phyloP scores from a whole-genome alignment of 2,888 invertebrate genomes.

The Entomobrya multifasciata region DNA sequence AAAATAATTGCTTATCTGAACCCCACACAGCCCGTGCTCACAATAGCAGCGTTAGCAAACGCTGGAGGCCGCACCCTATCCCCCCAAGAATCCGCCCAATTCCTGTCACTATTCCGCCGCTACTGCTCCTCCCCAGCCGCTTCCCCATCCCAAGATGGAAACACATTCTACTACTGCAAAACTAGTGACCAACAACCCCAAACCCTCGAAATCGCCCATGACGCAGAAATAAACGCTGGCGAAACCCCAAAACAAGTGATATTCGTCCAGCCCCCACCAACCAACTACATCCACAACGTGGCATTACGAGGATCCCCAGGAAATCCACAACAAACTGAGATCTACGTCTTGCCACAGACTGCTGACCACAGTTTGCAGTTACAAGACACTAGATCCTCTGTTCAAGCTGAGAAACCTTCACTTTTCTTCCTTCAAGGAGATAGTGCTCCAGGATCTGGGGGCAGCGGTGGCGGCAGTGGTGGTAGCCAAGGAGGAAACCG shows the following conservation, averaged over 20 bases:
- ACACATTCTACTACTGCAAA: constrained; percentile 67
- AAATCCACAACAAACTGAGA: constrained; percentile 58
- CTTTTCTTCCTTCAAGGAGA: constrained; percentile 39
- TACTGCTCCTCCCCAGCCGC: constrained; percentile 7
- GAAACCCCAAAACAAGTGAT: constrained; percentile 69
- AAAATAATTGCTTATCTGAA: neutral
- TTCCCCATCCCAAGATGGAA: constrained; percentile 30
- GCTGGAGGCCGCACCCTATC: constrained; percentile 56
- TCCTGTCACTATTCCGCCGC: constrained; percentile 41
- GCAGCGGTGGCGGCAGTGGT: neutral
- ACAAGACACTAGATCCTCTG: constrained; percentile 3
- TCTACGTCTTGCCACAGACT: constrained; percentile 68
- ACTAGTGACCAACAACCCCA: constrained; percentile 7
- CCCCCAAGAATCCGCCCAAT: constrained; percentile 51
- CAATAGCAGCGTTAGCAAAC: neutral
- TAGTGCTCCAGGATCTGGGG: neutral
- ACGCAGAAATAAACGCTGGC: constrained; percentile 23
- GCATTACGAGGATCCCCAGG: constrained; percentile 36
- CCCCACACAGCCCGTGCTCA: neutral
- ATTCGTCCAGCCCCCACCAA: constrained; percentile 66
- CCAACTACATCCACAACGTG: constrained; percentile 66
- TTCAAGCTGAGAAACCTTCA: constrained; percentile 31
- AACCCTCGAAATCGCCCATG: constrained; percentile 39
- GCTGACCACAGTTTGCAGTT: constrained; percentile 51
- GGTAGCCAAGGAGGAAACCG: neutral